A percentile compares a stretch with the other conserved stretches of the same genome.
Conservation (phyloP, 2,113 vertebrate species). For the Phodopus roborovskii region DNA sequence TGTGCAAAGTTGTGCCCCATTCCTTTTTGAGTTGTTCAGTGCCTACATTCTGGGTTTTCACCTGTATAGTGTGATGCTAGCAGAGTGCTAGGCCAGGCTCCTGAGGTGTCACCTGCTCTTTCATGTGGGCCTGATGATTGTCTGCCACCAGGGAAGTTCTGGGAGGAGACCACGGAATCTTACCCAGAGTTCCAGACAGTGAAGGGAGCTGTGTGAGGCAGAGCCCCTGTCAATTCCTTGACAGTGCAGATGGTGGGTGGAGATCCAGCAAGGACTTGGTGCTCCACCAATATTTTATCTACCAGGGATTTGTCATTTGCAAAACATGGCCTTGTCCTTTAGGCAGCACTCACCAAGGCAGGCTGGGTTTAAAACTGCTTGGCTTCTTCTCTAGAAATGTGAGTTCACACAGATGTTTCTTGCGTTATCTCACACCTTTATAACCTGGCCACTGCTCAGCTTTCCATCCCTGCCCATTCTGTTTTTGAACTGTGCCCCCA, state of each 20-base stretch:
- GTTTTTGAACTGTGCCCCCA: not conserved
- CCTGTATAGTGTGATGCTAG: accelerated
- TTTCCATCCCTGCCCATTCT: not conserved
- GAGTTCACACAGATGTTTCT: accelerated
- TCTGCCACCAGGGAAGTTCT: not conserved
- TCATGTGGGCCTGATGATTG: not conserved
- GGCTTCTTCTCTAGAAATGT: not conserved
- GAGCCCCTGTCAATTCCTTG: not conserved
- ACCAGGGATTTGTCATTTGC: not conserved
- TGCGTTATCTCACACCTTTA: not conserved
- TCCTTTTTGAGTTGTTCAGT: accelerated
- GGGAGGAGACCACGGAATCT: not conserved
- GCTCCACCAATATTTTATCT: accelerated
- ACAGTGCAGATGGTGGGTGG: not conserved
- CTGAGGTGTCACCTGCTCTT: not conserved
- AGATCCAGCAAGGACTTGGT: not conserved
- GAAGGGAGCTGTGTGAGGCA: not conserved
- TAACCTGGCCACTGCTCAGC: accelerated
- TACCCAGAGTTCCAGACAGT: accelerated
- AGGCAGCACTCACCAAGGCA: accelerated
- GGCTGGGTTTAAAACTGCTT: not conserved
- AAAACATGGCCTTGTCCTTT: not conserved
- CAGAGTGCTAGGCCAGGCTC: accelerated
- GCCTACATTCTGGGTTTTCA: accelerated
- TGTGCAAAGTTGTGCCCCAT: accelerated